These are phyloP conservation scores for Caranx ignobilis DNA, from an alignment of 2,113 vertebrate species.

Conservation along the genomic window DNA sequence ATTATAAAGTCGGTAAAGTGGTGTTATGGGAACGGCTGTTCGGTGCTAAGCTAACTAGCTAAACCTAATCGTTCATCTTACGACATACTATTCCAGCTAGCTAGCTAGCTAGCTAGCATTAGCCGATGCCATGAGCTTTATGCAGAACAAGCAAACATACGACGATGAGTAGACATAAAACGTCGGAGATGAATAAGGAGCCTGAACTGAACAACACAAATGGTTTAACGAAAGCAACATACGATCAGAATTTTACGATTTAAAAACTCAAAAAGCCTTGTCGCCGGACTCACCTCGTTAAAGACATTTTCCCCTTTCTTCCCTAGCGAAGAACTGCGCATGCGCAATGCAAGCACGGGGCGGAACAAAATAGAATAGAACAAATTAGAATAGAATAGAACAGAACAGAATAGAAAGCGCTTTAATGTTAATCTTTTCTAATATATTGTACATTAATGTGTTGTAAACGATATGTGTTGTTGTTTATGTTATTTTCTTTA, in stretches of 20 bases:
- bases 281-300: constrained; percentile 86
- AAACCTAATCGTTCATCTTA: constrained; percentile 18
- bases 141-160: background rate
- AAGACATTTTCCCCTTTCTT: constrained; percentile 88
- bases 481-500: no score
- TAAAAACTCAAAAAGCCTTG: constrained; percentile 9
- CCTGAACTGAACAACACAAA: fast-evolving
- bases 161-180: fast-evolving
- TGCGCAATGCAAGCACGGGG: constrained; percentile 33
- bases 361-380: background rate
- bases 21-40: background rate
- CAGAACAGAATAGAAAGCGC: background rate
- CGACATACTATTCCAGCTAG: constrained; percentile 5
- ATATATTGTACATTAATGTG: background rate
- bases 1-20: background rate
- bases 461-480: background rate
- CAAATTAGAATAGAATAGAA: background rate
- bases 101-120: constrained; percentile 24
- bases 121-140: background rate
- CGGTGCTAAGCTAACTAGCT: constrained; percentile 41
- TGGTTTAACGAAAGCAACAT: fast-evolving
- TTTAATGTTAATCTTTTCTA: background rate
- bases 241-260: fast-evolving
- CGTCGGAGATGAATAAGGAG: fast-evolving
- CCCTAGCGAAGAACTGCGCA: constrained; percentile 57